phyloP scores from a whole-genome alignment of 1,140 invertebrate species.

The Parasteatoda tepidariorum region DNA sequence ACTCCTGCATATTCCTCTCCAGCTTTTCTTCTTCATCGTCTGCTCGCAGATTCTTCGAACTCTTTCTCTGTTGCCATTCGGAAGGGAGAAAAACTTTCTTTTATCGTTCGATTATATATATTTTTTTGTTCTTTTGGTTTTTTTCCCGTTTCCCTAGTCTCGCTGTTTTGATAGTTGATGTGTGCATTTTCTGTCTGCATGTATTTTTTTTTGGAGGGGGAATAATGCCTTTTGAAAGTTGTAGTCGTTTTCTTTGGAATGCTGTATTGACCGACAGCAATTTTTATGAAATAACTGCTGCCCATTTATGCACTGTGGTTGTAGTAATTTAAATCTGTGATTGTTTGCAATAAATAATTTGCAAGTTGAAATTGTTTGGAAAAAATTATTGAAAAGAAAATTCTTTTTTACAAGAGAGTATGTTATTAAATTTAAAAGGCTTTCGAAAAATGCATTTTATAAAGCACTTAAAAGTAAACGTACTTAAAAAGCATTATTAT shows the following conservation, averaged over 20 bases:
- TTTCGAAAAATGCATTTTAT: too few relatives aligned
- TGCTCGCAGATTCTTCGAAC: too few relatives aligned
- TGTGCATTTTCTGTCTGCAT: background rate
- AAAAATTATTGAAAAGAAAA: too few relatives aligned
- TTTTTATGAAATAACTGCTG: background rate
- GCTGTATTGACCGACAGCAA: background rate
- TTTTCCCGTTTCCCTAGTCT: background rate
- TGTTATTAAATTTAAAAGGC: too few relatives aligned
- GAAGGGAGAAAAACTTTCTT: background rate
- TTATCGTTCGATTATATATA: background rate
- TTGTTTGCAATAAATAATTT: too few relatives aligned
- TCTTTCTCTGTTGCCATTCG: too few relatives aligned
- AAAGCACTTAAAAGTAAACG: too few relatives aligned
- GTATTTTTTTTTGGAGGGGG: background rate
- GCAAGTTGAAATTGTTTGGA: too few relatives aligned
- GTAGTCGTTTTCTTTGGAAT: background rate
- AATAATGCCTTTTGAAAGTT: background rate
- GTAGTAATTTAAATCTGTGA: too few relatives aligned
- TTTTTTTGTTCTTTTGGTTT: background rate
- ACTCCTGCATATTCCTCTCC: conserved; percentile 39
- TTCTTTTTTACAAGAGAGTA: too few relatives aligned
- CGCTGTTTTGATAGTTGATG: background rate
- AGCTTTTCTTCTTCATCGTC: conserved; percentile 6
- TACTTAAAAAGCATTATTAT: too few relatives aligned
- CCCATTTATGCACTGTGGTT: too few relatives aligned